Base-by-base conservation (phyloP, 2,888 invertebrate genomes). In the Eupithecia pulchellata region DNA sequence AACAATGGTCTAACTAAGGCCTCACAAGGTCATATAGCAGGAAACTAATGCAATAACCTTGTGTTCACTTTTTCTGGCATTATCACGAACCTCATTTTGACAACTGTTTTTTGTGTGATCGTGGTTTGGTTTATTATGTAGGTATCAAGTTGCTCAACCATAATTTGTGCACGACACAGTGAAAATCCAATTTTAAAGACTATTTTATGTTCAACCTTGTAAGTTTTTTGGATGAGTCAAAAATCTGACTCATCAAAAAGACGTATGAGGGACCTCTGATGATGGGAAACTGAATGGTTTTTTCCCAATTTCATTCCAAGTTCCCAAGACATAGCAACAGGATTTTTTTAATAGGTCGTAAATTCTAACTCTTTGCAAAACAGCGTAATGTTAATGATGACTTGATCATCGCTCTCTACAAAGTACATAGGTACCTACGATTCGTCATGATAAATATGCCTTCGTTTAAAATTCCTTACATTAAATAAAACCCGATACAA, bases 31-130 rank as follows among this genome's bases (percentile, higher is more conserved):
- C 78, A 68, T 75, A 52, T 65, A 82, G 69, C 80, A 85, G 84
- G 85, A 87, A 86, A 61, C 77, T 78, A 60, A 34, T 4, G 32
- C 25, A 42, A n/a, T n/a, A 78, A 73, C 87, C 87, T 88, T 80
- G 84, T 79, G 81, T 84, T 81, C 82, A 83, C 80, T 84, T 84
- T 84, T 83, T 73, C 30, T 25, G 14, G 25, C 68, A 61, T 61
- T 64, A 55, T 32, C 58, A 57, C 47, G 64, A 64, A 55, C 52
- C 20, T 64, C 27, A 60, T 68, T 72, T 70, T 34, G 66, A 42
- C 60, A 36, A 34, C n/a, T 25, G 32, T 60, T 60, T 30, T 29
- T 30, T 32, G 8, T 60, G 20, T 32, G 29, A 57, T 32, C n/a
- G n/a, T 52, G 52, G 25, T 25, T 52, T 20, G 13, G 13, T 52